Conservation (phyloP, 2,113 vertebrate species). For the Fregata magnificens region DNA sequence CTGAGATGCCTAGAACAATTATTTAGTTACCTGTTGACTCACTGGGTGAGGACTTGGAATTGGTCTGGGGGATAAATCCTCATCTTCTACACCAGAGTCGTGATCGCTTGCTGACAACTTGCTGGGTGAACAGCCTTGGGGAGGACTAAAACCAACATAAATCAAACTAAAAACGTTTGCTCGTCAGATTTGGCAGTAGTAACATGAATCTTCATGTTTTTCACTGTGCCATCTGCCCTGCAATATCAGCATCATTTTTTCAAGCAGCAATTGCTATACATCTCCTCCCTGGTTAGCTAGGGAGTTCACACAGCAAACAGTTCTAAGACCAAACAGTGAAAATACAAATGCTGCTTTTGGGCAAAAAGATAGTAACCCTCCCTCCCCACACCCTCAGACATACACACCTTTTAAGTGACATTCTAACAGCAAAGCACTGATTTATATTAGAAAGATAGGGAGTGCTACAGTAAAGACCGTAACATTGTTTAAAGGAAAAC, state of each 20-base stretch:
- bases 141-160: constrained; percentile 17
- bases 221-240: background rate
- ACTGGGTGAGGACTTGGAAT: constrained; percentile 91
- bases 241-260: background rate
- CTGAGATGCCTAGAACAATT: background rate
- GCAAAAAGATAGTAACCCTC: background rate
- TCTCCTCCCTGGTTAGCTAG: background rate
- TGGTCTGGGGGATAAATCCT: constrained; percentile 92
- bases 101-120: constrained; percentile 82
- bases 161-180: background rate
- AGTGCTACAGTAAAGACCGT: background rate
- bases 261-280: background rate
- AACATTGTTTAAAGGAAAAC: background rate
- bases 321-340: background rate
- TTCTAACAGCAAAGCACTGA: background rate
- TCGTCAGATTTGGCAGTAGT: background rate
- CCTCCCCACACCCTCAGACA: background rate
- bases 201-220: background rate
- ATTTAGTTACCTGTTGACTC: constrained; percentile 82
- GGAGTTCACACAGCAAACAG: background rate
- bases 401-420: background rate
- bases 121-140: constrained; percentile 32
- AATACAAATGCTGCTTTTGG: background rate
- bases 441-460: background rate
- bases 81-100: constrained; percentile 94